Conservation (phyloP, 2,797 vertebrate genomes). For the Tadarida brasiliensis region DNA sequence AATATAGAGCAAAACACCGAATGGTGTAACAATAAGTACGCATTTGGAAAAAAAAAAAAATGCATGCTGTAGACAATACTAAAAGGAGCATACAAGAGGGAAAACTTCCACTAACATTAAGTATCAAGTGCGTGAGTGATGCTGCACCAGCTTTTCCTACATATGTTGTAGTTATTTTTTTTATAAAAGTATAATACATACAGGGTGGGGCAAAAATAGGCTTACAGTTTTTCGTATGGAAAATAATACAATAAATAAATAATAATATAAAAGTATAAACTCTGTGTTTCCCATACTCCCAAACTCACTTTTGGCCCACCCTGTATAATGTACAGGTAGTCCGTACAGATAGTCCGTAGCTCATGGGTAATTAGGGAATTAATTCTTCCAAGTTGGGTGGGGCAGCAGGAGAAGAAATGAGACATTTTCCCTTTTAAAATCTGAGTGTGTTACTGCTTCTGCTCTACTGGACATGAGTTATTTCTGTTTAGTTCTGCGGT, state of each 20-base stretch:
- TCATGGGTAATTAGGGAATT: not conserved
- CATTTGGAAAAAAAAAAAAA: not conserved
- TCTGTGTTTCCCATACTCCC: too few species aligned
- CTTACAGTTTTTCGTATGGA: too few species aligned
- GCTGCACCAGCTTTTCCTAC: not conserved
- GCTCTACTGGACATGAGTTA: not conserved
- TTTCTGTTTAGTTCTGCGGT: not conserved
- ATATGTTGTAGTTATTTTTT: not conserved
- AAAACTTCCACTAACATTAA: not conserved
- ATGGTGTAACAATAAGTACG: not conserved
- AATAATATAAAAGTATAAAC: too few species aligned
- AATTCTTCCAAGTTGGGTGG: not conserved
- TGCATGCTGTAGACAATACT: not conserved
- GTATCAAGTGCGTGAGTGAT: not conserved
- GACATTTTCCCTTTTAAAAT: not conserved
- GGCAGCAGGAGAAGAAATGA: not conserved
- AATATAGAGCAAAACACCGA: not conserved
- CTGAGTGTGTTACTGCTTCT: not conserved
- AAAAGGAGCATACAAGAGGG: not conserved
- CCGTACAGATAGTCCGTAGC: not conserved
- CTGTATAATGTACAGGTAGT: not conserved
- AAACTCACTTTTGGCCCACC: too few species aligned
- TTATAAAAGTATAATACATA: not conserved
- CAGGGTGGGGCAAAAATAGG: too few species aligned
- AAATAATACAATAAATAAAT: too few species aligned